Base-by-base conservation (phyloP, 2,797 vertebrate genomes). In the Ciconia nigra region DNA sequence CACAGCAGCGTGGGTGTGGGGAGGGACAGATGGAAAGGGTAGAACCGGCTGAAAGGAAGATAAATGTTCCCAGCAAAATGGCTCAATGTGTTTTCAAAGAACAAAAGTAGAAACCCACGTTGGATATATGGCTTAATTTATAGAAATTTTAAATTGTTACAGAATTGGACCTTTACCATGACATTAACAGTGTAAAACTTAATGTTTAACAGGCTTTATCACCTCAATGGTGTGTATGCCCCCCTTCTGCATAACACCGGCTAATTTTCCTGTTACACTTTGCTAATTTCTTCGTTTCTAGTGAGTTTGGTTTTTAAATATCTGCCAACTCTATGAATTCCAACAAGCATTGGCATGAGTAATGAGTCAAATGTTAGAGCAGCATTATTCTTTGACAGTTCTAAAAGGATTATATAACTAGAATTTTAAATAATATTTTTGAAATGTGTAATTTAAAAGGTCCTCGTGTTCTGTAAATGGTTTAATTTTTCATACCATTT, bases 361-460 rank as follows among this genome's bases (percentile, higher is more conserved):
- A 97, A 89, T 97, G 96, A 97, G 97, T 96, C 95, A 97, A 97
- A 95, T 96, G 97, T 98, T 97, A 97, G 59, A 83, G 92, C 62
- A 55, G 81, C 95, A 93, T 98, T 98, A 97, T 96, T 97, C 97
- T 98, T 93, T 97, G 97, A 97, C 96, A 97, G 95, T 93, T 97
- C 96, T 94, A 91, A 97, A 97, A 96, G 96, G 94, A 93, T 98
- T 98, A 97, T 96, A 44, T 97, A 96, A 97, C 88, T 15, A 11
- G 89, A 61, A 89, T 95, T 91, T 87, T 74, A 92, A 97, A 96
- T 94, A 93, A 95, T 97, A 96, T 95, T 96, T 96, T 92, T 90
- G 87, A 92, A 93, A 96, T 95, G 58, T 98, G 89, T 98, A 97
- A 98, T 98, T 98, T 96, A 94, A 98, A 97, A 96, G 58, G 95